Base-by-base conservation (phyloP, 2,113 vertebrate genomes). In the Plectropomus leopardus region DNA sequence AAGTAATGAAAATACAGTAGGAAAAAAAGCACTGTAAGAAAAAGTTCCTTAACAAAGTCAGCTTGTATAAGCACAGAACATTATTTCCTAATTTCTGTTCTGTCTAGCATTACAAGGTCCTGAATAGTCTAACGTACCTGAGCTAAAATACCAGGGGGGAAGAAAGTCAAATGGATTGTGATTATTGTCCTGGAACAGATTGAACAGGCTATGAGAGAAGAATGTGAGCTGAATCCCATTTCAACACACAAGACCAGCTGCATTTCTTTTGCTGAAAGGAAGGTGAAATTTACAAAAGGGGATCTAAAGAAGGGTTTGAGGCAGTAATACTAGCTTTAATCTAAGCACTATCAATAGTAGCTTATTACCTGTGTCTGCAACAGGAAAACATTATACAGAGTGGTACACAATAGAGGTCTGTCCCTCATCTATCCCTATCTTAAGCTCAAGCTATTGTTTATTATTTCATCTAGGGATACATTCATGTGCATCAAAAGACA, bases 181-280 rank as follows among this genome's bases (percentile, higher is more conserved):
- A 96, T 96, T 96, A 96, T 96, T 97, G 95, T 96, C 94, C 96
- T 94, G 95, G 96, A 97, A 97, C 96, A 97, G 96, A 97, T 93
- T 96, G 95, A 97, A 94, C 94, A 95, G 93, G 91, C 94, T 95
- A 93, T 90, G 87, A 93, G 94, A 94, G 94, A 93, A 91, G 53
- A 91, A 95, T 96, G 96, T 97, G 96, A 97, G 93, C 94, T 94
- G 96, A 97, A 97, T 97, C 84, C 80, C 68, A 91, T 92, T 95
- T 95, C 94, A 92, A 92, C 91, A 86, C 95, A 93, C 87, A 87
- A 83, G 83, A 82, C 77, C 90, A 93, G 94, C 95, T 95, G 91
- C 90, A 94, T 95, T 95, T 95, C 85, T 92, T 85, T 84, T 44
- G 47, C 70, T 85, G 79, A 84, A 75, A 90, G 59, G 76, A 89